Base-by-base conservation (phyloP, 2,113 vertebrate species). In the Romanogobio albipinnatus region DNA sequence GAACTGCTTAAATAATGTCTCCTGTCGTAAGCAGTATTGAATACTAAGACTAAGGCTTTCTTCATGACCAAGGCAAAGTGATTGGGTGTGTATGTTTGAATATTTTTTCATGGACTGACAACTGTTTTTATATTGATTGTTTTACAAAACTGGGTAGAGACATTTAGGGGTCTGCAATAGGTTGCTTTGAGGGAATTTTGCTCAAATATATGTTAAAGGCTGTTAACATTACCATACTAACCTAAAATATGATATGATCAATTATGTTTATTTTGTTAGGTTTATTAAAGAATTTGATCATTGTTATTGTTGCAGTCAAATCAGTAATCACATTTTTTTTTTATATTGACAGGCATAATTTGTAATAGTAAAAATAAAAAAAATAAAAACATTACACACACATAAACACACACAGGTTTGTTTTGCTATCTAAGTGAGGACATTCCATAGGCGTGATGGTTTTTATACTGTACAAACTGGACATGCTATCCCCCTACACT, bases 131-230 rank as follows among this genome's bases (percentile, higher is more conserved):
- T 47, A 45, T 59, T n/a, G 19, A 77, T 77, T 33, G 29, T 59
- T 77, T 77, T 36, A 39, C 51, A 71, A 11, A 45, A 14, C 22
- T 45, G 39, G 1, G 5, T 47, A 5, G 39, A 10, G 39, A n/a
- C 36, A 0, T 22, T 11, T 36, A 71, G 39, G 39, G 36, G 17
- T 19, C 2, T 22, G 36, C 11, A 43, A 70, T 43, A 2, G 64
- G 70, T 73, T 74, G n/a, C 43, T 47, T 74, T 70, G 36, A 70
- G 66, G 70, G 9, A 47, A 74, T 1, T 73, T 73, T 45, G 14
- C 14, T 43, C 70, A 47, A 47, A 47, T 26, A 43, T 47, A 15
- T 73, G 47, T 74, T 49, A 74, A 26, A 10, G n/a, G n/a, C n/a
- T 74, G 36, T 11, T 17, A 43, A 39, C 36, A 43, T 73, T 10